A percentile compares a stretch with the other conserved stretches of the same genome.
phyloP scores from a whole-genome alignment of 2,797 vertebrate genomes.

The Esox masquinongy region DNA sequence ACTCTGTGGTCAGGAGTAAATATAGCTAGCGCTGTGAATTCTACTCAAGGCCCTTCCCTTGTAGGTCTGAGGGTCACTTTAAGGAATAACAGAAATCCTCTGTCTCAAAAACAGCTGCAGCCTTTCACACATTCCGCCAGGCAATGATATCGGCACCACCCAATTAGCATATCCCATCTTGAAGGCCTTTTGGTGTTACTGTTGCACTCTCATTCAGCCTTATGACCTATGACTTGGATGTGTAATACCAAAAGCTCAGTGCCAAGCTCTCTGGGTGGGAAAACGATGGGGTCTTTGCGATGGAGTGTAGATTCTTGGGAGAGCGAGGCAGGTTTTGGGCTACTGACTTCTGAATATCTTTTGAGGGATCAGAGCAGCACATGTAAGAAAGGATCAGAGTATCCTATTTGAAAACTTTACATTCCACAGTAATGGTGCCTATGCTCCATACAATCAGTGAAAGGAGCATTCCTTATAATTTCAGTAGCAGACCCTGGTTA shows the following conservation, averaged over 20 bases:
- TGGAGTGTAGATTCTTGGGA: neutral
- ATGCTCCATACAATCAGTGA: constrained; percentile 37
- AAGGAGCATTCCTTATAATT: constrained; percentile 40
- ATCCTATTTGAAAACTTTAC: constrained; percentile 34
- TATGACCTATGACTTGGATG: constrained; percentile 34
- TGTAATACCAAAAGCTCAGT: neutral
- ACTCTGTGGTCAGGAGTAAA: constrained; percentile 36
- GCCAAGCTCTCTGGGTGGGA: constrained; percentile 6
- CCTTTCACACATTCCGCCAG: constrained; percentile 56
- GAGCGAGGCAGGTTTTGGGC: neutral
- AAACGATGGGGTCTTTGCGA: neutral
- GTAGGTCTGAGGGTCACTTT: constrained; percentile 48
- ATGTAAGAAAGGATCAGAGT: constrained; percentile 21
- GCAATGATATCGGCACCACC: constrained; percentile 49
- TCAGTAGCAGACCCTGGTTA: constrained; percentile 33
- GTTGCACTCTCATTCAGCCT: constrained; percentile 20
- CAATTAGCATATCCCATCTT: constrained; percentile 58
- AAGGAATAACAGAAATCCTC: constrained; percentile 47
- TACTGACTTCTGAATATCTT: neutral
- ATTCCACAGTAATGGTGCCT: constrained; percentile 44
- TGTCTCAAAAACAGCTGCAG: constrained; percentile 51
- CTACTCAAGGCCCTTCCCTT: constrained; percentile 2
- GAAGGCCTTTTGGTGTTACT: constrained; percentile 13
- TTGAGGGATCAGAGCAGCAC: constrained; percentile 6
- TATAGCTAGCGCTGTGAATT: constrained; percentile 28